Percentiles rank a stretch among this genome's conserved stretches.
phyloP scores from a whole-genome alignment of 2,888 invertebrate genomes.

The Spicauda simplicius region DNA sequence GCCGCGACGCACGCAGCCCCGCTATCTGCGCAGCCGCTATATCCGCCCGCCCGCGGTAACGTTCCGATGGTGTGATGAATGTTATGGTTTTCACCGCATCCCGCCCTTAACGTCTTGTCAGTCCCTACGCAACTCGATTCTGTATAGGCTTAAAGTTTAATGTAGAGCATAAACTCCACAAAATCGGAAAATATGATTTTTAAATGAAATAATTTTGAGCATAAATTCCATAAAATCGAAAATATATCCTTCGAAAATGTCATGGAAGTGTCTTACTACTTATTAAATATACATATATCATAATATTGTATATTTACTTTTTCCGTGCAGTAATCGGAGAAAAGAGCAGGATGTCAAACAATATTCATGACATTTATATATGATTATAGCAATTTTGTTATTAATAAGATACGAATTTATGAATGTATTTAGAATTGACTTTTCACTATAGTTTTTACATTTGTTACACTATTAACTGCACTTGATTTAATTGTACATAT shows the following conservation, averaged over 20 bases:
- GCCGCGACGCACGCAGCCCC: constrained; percentile 62
- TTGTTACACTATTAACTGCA: constrained; percentile 26
- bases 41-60: constrained; percentile 81
- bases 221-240: not conserved
- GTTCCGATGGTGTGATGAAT: constrained; percentile 81
- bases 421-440: not conserved
- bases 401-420: not conserved
- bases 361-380: too few relatives aligned
- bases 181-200: not conserved
- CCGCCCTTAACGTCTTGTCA: not conserved
- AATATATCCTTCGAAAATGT: not conserved
- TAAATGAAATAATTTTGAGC: not conserved
- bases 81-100: constrained; percentile 37
- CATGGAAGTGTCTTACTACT: not conserved
- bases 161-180: not conserved
- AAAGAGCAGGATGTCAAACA: not conserved
- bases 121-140: not conserved
- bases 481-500: constrained; percentile 37
- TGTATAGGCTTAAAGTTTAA: not conserved
- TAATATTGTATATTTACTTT: not conserved
- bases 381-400: too few relatives aligned
- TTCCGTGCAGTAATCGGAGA: not conserved
- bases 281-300: not conserved
- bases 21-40: constrained; percentile 79
- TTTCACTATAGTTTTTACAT: constrained; percentile 1